These are phyloP conservation scores for Darevskia nairensis DNA, from an alignment of 2,797 vertebrate species.

Conservation along the genomic window DNA sequence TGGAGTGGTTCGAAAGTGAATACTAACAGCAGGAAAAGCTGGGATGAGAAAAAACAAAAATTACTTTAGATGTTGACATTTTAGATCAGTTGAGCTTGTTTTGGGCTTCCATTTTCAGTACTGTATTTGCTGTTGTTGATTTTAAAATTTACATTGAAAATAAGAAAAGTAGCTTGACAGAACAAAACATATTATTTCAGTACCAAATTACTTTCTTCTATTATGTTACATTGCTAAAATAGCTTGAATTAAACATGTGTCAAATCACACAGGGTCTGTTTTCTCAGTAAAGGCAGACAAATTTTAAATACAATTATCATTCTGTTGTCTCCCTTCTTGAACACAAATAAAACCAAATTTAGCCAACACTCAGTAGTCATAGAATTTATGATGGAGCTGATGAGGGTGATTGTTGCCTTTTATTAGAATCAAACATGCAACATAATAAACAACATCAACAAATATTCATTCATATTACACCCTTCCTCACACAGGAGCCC, in stretches of 20 bases:
- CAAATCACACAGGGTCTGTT: background rate
- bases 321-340: background rate
- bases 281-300: background rate
- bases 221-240: background rate
- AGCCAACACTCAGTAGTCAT: background rate
- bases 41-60: background rate
- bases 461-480: no score
- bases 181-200: background rate
- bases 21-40: constrained; percentile 5
- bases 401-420: background rate
- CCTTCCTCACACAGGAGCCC: no score
- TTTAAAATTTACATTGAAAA: constrained; percentile 7
- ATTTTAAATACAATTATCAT: background rate
- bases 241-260: background rate
- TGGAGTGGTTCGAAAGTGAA: background rate
- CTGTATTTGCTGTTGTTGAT: no score
- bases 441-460: background rate
- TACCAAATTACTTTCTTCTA: background rate
- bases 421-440: background rate
- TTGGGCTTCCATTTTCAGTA: background rate
- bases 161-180: background rate
- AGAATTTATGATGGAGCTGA: no score
- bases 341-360: background rate
- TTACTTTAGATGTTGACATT: background rate
- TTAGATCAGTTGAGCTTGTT: constrained; percentile 5